Base-by-base conservation (phyloP, 1,140 invertebrate genomes). In the Globodera rostochiensis region DNA sequence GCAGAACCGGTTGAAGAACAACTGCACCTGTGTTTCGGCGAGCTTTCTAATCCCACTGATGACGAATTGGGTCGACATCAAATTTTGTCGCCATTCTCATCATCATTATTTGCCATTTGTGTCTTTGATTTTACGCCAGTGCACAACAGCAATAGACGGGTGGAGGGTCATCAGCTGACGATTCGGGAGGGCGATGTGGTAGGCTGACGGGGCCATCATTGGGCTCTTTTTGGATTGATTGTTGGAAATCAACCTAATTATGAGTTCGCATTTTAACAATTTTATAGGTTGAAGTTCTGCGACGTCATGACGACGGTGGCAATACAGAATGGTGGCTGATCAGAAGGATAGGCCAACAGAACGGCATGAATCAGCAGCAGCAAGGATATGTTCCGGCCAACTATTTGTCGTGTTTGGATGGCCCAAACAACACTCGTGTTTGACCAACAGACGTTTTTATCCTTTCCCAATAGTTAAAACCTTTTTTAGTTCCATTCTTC, bases 311-410 rank as follows among this genome's bases (percentile, higher is more conserved):
- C 36, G 79, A 82, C 57, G 81, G 46, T 45, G 81, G 81, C 2
- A 82, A 82, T 60, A 50, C 47, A 9, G 80, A 82, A 67, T 82
- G 81, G 81, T 82, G 57, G 25, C 36, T 82, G 47, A 60, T 82
- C 36, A 46, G 70, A n/a, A 45, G 50, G 46, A 46, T 11, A 11
- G 13, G 25, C 11, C 76, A 53, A 13, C 50, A 57, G n/a, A 8
- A 53, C 57, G 11, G 57, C 0, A 64, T 15, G 13, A 9, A 15
- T 9, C 80, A 66, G 3, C 53, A 67, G 47, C 36, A 60, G 66
- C 66, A 75, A 60, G 81, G 81, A 15, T 82, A 82, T 50, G 81
- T 82, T 7, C 81, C 81, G 19, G 70, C 80, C 15, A 74, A 66
- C 66, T 82, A 81, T 73, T 80, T 81, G 57, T 45, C 78, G 13